Evolutionary conservation across 2,888 invertebrate species (phyloP).

Genomic region (Heliothis peltigera): DNA sequence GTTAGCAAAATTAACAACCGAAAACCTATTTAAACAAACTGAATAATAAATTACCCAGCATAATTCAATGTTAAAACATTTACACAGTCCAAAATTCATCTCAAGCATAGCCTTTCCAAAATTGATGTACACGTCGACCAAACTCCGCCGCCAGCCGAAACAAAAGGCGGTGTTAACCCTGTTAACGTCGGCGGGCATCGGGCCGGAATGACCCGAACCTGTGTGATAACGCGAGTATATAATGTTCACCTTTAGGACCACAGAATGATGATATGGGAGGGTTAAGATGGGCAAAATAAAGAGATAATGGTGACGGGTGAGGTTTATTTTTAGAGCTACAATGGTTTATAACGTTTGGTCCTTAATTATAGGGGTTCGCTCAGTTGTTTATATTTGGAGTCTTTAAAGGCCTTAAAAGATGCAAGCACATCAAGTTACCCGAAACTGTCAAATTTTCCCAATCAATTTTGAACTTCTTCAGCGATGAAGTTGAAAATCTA

Average conservation of each 20-base stretch:
- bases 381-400: background rate
- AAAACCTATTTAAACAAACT: background rate
- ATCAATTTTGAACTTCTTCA: too few relatives aligned
- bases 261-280: slow-evolving; percentile 47
- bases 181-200: slow-evolving; percentile 61
- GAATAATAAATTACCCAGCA: slow-evolving; percentile 10
- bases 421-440: too few relatives aligned
- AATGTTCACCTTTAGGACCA: slow-evolving; percentile 53
- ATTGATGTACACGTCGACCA: slow-evolving; percentile 28
- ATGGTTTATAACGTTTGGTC: background rate
- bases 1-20: too few relatives aligned
- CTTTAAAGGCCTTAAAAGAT: too few relatives aligned
- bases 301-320: slow-evolving; percentile 39
- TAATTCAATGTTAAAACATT: slow-evolving; percentile 20
- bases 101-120: slow-evolving; percentile 27
- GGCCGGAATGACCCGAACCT: slow-evolving; percentile 66
- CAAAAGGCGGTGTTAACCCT: slow-evolving; percentile 68
- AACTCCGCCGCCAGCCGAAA: slow-evolving; percentile 54
- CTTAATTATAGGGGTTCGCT: background rate
- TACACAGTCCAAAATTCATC: slow-evolving; percentile 31
- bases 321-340: slow-evolving; percentile 29
- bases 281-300: slow-evolving; percentile 44
- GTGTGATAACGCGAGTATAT: slow-evolving; percentile 59
- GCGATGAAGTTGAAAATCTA: too few relatives aligned
- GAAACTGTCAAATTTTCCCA: too few relatives aligned